Base-by-base conservation (phyloP, 2,797 vertebrate species). In the Anguilla marmorata region DNA sequence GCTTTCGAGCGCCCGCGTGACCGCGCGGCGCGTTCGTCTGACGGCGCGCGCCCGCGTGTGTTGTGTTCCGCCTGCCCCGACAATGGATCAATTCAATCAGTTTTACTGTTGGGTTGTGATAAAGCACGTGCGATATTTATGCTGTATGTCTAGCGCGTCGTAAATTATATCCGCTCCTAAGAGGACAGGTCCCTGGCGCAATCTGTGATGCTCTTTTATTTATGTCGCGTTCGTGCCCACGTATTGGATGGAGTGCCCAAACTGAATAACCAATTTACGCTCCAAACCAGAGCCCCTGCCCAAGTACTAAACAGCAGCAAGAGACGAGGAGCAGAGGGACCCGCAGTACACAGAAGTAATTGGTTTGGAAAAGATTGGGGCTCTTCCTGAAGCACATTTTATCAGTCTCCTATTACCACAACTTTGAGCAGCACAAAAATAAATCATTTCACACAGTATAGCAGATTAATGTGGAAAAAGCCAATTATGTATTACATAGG, bases 141-240 rank as follows among this genome's bases (percentile, higher is more conserved):
- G 89, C 88, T 85, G 87, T 84, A 88, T 83, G 83, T 93, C 89
- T 91, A 87, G 85, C 86, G 87, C 89, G 90, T 89, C 16, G 0
- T 96, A 94, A 96, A 95, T 95, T 90, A 94, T 80, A 89, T 83
- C 85, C 72, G 88, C 89, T 93, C 89, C 89, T 85, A 80, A 87
- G 90, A 92, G 93, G 89, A 93, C 11, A 92, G 93, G 89, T 91
- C 88, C 92, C 66, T 89, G 92, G 90, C 92, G 91, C 83, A 9
- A 85, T 80, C 63, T 88, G 91, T 79, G 74, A 90, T 87, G 76
- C 72, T 41, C 66, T 89, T 94, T 93, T 95, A 95, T 96, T 95
- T 94, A 96, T 92, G 91, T 91, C 48, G 79, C 88, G n/a, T 92
- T 93, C 91, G 90, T 88, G 27, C 66, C 85, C 24, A 3, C 2